These are phyloP conservation scores for Kuschelorhynchus macadamiae DNA, from an alignment of 2,888 invertebrate genomes.

Conservation along the genomic window DNA sequence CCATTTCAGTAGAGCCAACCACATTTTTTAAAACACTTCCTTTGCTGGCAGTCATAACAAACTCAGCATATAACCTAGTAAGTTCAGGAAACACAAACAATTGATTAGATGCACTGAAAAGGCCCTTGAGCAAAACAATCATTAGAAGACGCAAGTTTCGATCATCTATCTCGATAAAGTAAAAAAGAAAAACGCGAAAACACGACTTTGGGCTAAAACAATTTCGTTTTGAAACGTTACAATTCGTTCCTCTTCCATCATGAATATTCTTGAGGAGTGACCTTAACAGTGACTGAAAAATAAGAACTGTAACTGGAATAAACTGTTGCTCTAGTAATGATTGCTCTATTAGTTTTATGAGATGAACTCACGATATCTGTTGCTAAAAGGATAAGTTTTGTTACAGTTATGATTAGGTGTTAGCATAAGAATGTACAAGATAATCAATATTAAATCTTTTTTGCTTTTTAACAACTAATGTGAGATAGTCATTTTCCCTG, in stretches of 20 bases:
- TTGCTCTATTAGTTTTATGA: constrained; percentile 12
- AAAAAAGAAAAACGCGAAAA: constrained; percentile 1
- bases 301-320: not conserved
- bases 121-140: not conserved
- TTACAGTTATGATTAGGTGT: constrained; percentile 15
- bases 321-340: not conserved
- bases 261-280: constrained; percentile 1
- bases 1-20: no score
- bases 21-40: no score
- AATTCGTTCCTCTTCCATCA: not conserved
- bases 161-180: constrained; percentile 5
- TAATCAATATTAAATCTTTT: not conserved
- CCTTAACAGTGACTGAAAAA: not conserved
- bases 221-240: not conserved
- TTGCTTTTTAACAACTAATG: not conserved
- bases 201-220: constrained; percentile 12
- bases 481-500: not conserved
- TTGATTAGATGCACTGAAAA: not conserved
- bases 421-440: not conserved
- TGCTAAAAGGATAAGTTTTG: constrained; percentile 21
- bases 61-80: no score
- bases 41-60: no score
- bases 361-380: constrained; percentile 2
- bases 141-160: constrained; percentile 11
- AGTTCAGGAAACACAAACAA: not conserved